A percentile compares a stretch with the other conserved stretches of the same genome.
phyloP scores from a whole-genome alignment of 2,888 invertebrate genomes.

The Rhogogaster chlorosoma region DNA sequence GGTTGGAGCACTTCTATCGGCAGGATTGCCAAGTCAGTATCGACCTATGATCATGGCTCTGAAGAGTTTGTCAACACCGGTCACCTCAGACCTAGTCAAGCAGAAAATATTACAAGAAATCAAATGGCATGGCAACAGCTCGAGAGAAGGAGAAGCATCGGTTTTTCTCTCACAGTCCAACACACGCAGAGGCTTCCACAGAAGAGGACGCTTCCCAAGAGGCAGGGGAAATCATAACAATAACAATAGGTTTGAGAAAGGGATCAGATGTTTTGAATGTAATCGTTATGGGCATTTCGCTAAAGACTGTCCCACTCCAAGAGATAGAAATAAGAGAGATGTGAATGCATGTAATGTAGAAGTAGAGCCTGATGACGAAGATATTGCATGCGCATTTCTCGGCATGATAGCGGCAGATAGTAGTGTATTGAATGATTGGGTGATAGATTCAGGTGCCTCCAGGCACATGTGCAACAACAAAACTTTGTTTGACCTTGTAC shows the following conservation, averaged over 20 bases:
- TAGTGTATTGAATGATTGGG: slow-evolving; percentile 75
- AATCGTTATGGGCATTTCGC: not conserved
- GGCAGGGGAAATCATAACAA: not conserved
- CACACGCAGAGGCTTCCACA: not conserved
- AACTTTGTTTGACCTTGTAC: not conserved
- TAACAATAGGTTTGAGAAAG: not conserved
- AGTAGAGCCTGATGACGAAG: not conserved
- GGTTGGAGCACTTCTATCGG: not conserved
- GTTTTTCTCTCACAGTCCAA: not conserved
- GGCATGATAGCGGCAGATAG: slow-evolving; percentile 72
- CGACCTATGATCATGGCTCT: slow-evolving; percentile 11
- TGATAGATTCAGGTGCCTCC: slow-evolving; percentile 68
- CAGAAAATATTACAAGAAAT: slow-evolving; percentile 9
- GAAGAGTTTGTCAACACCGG: not conserved
- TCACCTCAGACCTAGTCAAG: slow-evolving; percentile 1
- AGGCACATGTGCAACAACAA: slow-evolving; percentile 60
- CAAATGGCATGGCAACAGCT: not conserved
- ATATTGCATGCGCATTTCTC: not conserved
- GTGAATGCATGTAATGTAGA: slow-evolving; percentile 7
- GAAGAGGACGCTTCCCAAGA: not conserved
- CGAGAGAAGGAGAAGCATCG: not conserved
- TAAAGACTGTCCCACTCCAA: not conserved
- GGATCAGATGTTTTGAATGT: not conserved
- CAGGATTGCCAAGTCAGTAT: slow-evolving; percentile 7
- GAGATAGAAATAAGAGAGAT: not conserved